These are phyloP conservation scores for Teleiodes luculella DNA, from an alignment of 2,888 invertebrate species.

Conservation along the genomic window DNA sequence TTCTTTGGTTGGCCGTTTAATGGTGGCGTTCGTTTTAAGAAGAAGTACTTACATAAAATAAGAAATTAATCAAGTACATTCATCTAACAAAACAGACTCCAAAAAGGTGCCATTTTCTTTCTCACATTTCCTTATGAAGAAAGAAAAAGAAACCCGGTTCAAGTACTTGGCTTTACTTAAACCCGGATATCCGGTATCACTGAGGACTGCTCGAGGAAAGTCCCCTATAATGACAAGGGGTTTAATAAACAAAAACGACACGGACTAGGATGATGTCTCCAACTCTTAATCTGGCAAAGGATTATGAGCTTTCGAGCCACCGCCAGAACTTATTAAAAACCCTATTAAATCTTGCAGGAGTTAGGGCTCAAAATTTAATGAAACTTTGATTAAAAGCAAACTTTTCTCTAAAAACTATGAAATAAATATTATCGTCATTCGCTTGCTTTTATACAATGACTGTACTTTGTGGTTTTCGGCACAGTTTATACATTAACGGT, in stretches of 20 bases:
- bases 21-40: too few species aligned
- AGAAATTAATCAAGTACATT: too few species aligned
- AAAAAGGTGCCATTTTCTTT: background rate
- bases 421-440: too few species aligned
- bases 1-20: too few species aligned
- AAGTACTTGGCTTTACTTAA: conserved; percentile 47
- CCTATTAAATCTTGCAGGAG: conserved; percentile 50
- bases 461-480: too few species aligned
- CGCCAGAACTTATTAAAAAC: background rate
- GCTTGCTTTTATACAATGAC: too few species aligned
- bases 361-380: conserved; percentile 27
- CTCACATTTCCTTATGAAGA: conserved; percentile 19
- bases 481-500: too few species aligned
- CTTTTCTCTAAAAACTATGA: too few species aligned
- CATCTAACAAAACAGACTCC: too few species aligned
- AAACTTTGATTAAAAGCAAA: conserved; percentile 61
- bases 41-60: too few species aligned
- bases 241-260: conserved; percentile 20
- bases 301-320: background rate
- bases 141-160: conserved; percentile 40
- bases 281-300: background rate
- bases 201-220: conserved; percentile 40
- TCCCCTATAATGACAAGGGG: conserved; percentile 22
- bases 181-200: conserved; percentile 57
- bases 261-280: background rate